These are phyloP conservation scores for Lagria hirta DNA, from an alignment of 2,888 invertebrate genomes.

Conservation along the genomic window DNA sequence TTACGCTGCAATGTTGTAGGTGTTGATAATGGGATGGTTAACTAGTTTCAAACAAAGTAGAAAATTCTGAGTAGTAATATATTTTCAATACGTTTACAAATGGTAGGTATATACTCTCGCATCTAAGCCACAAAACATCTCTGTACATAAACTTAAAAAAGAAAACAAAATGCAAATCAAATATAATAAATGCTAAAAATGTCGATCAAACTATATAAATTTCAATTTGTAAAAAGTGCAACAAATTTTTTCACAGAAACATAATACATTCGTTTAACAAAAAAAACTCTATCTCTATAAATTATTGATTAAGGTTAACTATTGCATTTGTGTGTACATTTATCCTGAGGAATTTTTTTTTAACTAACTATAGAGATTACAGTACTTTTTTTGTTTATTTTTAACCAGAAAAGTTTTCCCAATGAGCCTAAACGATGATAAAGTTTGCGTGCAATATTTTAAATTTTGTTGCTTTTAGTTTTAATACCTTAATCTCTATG, in stretches of 20 bases:
- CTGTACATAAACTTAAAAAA: conserved; percentile 46
- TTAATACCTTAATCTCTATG: conserved; percentile 46
- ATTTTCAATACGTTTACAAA: conserved; percentile 52
- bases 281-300: conserved; percentile 29
- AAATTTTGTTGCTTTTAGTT: conserved; percentile 12
- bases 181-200: conserved; percentile 36
- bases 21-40: no score
- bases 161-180: conserved; percentile 36
- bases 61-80: conserved; percentile 45
- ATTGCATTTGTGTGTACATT: conserved; percentile 51
- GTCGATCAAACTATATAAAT: conserved; percentile 11
- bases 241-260: conserved; percentile 17
- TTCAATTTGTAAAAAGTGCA: conserved; percentile 8
- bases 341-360: conserved; percentile 51
- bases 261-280: conserved; percentile 27
- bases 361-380: conserved; percentile 50
- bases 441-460: conserved; percentile 15
- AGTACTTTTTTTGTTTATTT: conserved; percentile 32
- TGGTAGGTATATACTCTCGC: conserved; percentile 51
- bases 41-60: no score
- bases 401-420: conserved; percentile 4
- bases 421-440: conserved; percentile 14
- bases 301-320: conserved; percentile 43
- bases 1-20: no score
- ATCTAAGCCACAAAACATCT: conserved; percentile 51